Evolutionary conservation across 1,140 invertebrate species (phyloP).

Genomic region (Anadara kagoshimensis): DNA sequence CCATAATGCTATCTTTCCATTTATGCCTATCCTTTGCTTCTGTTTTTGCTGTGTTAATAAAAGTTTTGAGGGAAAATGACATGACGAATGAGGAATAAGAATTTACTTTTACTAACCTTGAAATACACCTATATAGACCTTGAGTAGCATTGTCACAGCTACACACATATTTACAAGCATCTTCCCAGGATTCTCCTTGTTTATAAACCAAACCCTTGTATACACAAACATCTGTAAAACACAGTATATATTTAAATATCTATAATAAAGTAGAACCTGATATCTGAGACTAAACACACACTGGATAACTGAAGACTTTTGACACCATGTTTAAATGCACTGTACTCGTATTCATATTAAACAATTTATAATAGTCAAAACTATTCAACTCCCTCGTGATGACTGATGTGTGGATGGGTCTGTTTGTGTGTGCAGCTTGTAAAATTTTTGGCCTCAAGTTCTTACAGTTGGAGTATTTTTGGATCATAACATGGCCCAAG

Average conservation of each 20-base stretch:
- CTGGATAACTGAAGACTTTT: background rate
- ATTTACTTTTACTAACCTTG: slow-evolving; percentile 47
- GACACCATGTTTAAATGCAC: background rate
- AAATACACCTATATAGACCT: slow-evolving; percentile 52
- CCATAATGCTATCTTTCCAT: background rate
- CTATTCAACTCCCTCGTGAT: too few species aligned
- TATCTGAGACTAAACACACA: background rate
- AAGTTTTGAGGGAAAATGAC: background rate
- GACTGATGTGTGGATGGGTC: too few species aligned
- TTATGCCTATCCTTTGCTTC: too few species aligned
- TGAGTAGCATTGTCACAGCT: slow-evolving; percentile 49
- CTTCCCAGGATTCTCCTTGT: slow-evolving; percentile 53
- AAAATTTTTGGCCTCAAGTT: too few species aligned
- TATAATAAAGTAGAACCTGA: background rate
- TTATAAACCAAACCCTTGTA: slow-evolving; percentile 54
- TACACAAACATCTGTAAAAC: slow-evolving; percentile 46
- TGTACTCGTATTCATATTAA: background rate
- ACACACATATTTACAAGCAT: slow-evolving; percentile 56
- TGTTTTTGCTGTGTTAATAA: background rate
- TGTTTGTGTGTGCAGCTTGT: too few species aligned
- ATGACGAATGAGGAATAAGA: background rate
- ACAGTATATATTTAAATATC: background rate
- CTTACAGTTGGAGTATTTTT: too few species aligned
- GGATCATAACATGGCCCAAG: too few species aligned
- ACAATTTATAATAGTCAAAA: too few species aligned